phyloP scores from a whole-genome alignment of 2,888 invertebrate genomes.

The Cepaea hortensis region DNA sequence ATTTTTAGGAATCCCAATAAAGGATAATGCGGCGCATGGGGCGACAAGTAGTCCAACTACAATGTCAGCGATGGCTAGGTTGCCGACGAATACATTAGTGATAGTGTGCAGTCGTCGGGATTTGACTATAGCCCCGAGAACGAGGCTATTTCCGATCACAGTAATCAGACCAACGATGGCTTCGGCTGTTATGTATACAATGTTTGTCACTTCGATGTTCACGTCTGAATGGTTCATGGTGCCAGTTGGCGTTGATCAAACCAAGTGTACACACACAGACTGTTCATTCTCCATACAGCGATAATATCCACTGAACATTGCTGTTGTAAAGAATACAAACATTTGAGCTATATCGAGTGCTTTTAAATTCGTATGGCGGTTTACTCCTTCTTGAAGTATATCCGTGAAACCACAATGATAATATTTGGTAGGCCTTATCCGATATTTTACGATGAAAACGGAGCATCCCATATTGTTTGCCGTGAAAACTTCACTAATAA shows the following conservation, averaged over 20 bases:
- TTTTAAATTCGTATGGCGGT: no score
- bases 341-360: no score
- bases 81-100: constrained; percentile 70
- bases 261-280: no score
- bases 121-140: constrained; percentile 63
- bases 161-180: constrained; percentile 61
- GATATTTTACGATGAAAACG: no score
- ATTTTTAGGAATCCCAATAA: constrained; percentile 61
- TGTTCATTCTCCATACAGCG: no score
- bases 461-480: no score
- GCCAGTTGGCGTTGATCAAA: neutral
- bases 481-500: no score
- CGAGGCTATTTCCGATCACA: constrained; percentile 64
- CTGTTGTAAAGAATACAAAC: no score
- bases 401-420: no score
- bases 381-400: no score
- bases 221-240: neutral
- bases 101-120: constrained; percentile 63
- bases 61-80: constrained; percentile 68
- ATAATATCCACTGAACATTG: no score
- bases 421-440: no score
- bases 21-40: constrained; percentile 64
- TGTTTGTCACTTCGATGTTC: constrained; percentile 12
- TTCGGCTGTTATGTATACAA: constrained; percentile 65
- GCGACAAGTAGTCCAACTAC: constrained; percentile 69